Percentiles rank a stretch among this genome's conserved stretches.
Evolutionary conservation across 2,113 vertebrate genomes (phyloP).

Genomic region (Neodontobutis hainanensis): DNA sequence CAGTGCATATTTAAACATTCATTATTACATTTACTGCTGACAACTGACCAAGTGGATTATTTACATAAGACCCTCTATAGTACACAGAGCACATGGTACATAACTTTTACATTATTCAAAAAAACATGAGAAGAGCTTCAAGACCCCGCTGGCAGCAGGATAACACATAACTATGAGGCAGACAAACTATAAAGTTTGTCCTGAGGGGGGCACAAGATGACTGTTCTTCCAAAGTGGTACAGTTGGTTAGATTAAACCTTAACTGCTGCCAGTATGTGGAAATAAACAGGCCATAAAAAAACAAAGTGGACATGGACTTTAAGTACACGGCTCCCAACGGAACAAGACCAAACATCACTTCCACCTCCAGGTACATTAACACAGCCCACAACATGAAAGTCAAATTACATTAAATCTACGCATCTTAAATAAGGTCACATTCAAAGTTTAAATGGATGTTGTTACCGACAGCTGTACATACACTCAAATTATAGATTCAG

Average conservation of each 20-base stretch:
- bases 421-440: constrained; percentile 42
- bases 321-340: not conserved
- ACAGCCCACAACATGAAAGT: constrained; percentile 19
- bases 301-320: constrained; percentile 3
- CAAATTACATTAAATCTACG: constrained; percentile 51
- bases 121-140: constrained; percentile 9
- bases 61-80: not conserved
- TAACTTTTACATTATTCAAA: not conserved
- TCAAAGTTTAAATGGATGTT: constrained; percentile 3
- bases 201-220: not conserved
- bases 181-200: not conserved
- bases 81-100: not conserved
- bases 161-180: not conserved
- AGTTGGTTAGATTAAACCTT: not conserved
- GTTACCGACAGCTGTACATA: constrained; percentile 29
- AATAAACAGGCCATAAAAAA: constrained; percentile 24
- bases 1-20: constrained; percentile 67
- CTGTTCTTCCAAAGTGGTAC: not conserved
- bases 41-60: not conserved
- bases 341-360: not conserved
- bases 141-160: too few relatives aligned
- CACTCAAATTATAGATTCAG: not conserved
- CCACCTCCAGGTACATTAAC: constrained; percentile 18
- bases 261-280: constrained; percentile 17
- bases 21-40: constrained; percentile 52